Evolutionary conservation across 1,140 invertebrate species (phyloP), one percentile per base, ranked within the genome.

Genomic region (Papilio helenus): DNA sequence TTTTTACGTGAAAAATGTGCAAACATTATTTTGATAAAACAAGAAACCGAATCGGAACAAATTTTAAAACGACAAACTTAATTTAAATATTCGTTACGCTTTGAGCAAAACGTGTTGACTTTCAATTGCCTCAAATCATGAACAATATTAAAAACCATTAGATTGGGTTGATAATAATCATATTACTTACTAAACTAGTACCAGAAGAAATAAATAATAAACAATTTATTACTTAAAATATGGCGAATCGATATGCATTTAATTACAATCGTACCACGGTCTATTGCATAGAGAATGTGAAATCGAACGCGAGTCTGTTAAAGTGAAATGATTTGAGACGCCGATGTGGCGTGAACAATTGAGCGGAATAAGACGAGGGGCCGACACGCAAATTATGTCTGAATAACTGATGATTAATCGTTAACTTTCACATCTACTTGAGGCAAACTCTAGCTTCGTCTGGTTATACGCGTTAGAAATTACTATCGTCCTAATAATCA

Each of bases 281-380:
- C 51, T 44, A 42, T 44, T 44, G 39, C 61, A 29, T 34, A 14
- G 18, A 74, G 72, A 74, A 49, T 74, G 72, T 44, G 72, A 74
- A 74, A 74, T 74, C 72, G 72, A 74, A 74, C 72, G 72, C 44
- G 10, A 49, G 72, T 49, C 20, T 18, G n/a, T n/a, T n/a, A 72
- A 49, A 74, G 72, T 44, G 72, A 74, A 74, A 74, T 74, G 72
- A 74, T 74, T 16, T n/a, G 39, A 14, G 72, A 74, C 20, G 72
- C 3, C 72, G 72, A 74, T 46, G 39, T 74, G 14, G 20, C 72
- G 72, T 49, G 20, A 74, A 74, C 72, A 74, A 74, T 74, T 51
- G 72, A 46, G 20, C 20, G 72, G 12, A 74, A 74, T 74, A 44
- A 74, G 44, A 16, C 72, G 72, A 74, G 39, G 12, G 39, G n/a